Base-by-base conservation (phyloP, 30 jellyfish, hydroid and myxozoan species). In the Aurelia aurita complex sp. Pacific region DNA sequence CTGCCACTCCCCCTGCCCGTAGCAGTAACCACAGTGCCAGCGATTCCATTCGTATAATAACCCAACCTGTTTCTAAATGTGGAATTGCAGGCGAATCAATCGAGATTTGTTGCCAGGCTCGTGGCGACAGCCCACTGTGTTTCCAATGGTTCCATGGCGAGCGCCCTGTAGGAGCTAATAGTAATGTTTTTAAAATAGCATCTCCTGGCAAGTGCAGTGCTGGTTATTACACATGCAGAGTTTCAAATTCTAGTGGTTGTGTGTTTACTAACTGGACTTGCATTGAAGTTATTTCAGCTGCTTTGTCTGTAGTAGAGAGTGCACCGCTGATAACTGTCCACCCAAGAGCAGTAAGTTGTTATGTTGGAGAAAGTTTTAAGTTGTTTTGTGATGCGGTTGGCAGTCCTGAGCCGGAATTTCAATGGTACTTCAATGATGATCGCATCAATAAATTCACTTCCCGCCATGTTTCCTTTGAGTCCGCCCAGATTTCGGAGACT, bases 361-460 rank as follows among this genome's bases (percentile, higher is more conserved):
- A 43, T 57, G 82, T 76, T 74, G 97, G 96, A 11, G 95, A 87
- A 46, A 55, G 75, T 18, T 29, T 81, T 17, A 62, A 60, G 75
- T 75, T 92, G 73, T 74, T 73, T 35, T 88, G 96, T 51, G 97
- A 92, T 65, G 98, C 98, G 5, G 92, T 89, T 57, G 98, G 98
- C 42, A 88, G 80, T 85, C 98, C 97, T n/a, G 90, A 79, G 5
- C 98, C 98, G 10, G 77, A 50, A 68, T 73, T 92, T 34, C 96
- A 86, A 67, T 92, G 98, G 98, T 82, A 64, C 66, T 64, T 66
- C 12, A 59, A 88, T 72, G 96, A 83, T 51, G 78, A 73, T 17
- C 14, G 67, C 55, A 32, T 92, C 17, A 18, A 63, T 23, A 92
- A 92, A n/a, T 85, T 86, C 12, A 81, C 85, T 55, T 82, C 69